A percentile compares a stretch with the other conserved stretches of the same genome.
phyloP scores from a whole-genome alignment of 2,797 vertebrate genomes.

The Mormyrops boulengeri region DNA sequence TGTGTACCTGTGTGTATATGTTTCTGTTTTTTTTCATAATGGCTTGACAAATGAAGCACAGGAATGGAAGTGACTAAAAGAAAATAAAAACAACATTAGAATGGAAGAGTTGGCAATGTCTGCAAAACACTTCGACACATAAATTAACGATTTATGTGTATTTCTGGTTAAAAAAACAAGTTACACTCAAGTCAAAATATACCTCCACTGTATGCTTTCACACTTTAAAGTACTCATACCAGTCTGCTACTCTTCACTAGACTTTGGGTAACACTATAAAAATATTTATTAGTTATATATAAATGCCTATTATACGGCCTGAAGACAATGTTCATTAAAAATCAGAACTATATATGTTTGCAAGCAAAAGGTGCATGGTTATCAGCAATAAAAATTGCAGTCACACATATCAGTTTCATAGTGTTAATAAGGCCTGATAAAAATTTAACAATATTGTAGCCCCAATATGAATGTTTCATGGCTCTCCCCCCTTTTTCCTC shows the following conservation, averaged over 20 bases:
- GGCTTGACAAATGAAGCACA: not conserved
- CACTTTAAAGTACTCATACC: not conserved
- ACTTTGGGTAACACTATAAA: not conserved
- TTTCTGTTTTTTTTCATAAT: not conserved
- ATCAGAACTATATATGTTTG: conserved; percentile 1
- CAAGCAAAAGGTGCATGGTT: conserved; percentile 22
- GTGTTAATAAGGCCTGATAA: conserved; percentile 53
- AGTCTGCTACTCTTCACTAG: not conserved
- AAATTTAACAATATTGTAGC: conserved; percentile 57
- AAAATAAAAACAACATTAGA: not conserved
- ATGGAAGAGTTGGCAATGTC: not conserved
- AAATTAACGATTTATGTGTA: not conserved
- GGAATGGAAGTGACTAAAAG: not conserved
- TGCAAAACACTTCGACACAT: not conserved
- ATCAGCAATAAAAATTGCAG: conserved; percentile 50
- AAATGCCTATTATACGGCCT: not conserved
- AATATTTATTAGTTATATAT: not conserved
- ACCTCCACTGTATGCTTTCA: not conserved
- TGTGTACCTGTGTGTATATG: not conserved
- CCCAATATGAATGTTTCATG: conserved; percentile 44
- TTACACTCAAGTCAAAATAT: not conserved
- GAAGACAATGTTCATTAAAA: not conserved
- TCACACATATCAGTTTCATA: conserved; percentile 51
- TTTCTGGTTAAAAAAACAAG: not conserved
- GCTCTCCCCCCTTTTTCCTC: not conserved